Evolutionary conservation across 2,797 vertebrate species (phyloP), one percentile per base, ranked within the genome.

Genomic region (Echiichthys vipera): DNA sequence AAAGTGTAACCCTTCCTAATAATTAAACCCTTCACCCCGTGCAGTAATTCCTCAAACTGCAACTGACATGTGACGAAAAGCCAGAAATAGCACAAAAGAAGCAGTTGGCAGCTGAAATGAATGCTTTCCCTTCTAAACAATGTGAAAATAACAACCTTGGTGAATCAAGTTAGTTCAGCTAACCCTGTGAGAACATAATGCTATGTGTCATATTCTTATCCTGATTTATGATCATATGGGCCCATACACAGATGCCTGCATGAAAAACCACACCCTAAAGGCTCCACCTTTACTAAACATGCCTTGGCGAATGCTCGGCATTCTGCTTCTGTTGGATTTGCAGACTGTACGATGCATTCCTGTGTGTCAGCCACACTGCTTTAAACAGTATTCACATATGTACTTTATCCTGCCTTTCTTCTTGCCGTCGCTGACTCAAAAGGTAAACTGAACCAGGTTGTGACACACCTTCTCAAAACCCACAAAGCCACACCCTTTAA

Each of bases 271-370:
- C 83, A 13, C 57, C 84, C 49, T 37, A 11, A 29, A 59, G 15
- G 42, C 54, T n/a, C 51, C 51, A 29, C 77, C 78, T 49, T 80
- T 5, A 29, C 22, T 42, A 64, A 89, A 84, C 75, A 77, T 43
- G 76, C 73, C 71, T 29, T 4, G 8, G 49, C 78, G 14, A 65
- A 77, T 54, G 22, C 32, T 53, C 42, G 39, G 11, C 29, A 64
- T 75, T 67, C 58, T 20, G 12, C 8, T 25, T 24, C 14, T 63
- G 27, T n/a, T 36, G 14, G 8, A 54, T 59, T 43, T 40, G 12
- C 3, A 56, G n/a, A 6, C 5, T 55, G 13, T 3, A 13, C n/a
- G 12, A 37, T 14, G 20, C 39, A 30, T 46, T 42, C 43, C 36
- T 18, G 3, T 9, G 46, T 24, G 25, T 24, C 3, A 32, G 42